Evolutionary conservation across 2,888 invertebrate genomes (phyloP), one percentile per base, ranked within the genome.

Genomic region (Amphimallon solstitiale): DNA sequence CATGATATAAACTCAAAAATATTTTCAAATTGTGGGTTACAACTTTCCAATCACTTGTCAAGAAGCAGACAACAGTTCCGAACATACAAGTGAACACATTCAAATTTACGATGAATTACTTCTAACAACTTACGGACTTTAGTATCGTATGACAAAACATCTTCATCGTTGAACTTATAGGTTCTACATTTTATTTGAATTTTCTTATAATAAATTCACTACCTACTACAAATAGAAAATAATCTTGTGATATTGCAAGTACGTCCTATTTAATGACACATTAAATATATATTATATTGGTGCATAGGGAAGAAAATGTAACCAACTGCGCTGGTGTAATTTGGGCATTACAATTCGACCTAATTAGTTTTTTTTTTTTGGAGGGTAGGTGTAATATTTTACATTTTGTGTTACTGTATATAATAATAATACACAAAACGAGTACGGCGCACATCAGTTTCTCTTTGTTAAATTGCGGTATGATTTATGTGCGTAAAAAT

Each of bases 271-370:
- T 9, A 46, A 48, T 21, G 21, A 5, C 1, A 48, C 23, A 48
- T 48, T 5, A 19, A 1, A 7, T n/a, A 17, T 1, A n/a, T 60
- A 1, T 19, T 12, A 21, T 51, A 34, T 34, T 40, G 34, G 54
- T 46, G 46, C 46, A 21, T 29, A 21, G 21, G 12, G 35, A 56
- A 45, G 54, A 64, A 64, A 64, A 64, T 64, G 64, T 64, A 64
- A 64, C 64, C 56, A 64, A 64, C 64, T 49, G 49, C 40, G 62
- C 49, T 49, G 38, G 49, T 12, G 49, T 40, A 23, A 61, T 60
- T 15, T 37, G 54, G 21, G 14, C 15, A 17, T 43, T 43, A 7
- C n/a, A 35, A 51, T 51, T 51, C 51, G 51, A 51, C 51, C 14
- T 51, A 35, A 34, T 51, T 51, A 51, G 51, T 35, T 43, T 52